Conservation (phyloP, 2,113 vertebrate species). For the Pygathrix nemaeus region DNA sequence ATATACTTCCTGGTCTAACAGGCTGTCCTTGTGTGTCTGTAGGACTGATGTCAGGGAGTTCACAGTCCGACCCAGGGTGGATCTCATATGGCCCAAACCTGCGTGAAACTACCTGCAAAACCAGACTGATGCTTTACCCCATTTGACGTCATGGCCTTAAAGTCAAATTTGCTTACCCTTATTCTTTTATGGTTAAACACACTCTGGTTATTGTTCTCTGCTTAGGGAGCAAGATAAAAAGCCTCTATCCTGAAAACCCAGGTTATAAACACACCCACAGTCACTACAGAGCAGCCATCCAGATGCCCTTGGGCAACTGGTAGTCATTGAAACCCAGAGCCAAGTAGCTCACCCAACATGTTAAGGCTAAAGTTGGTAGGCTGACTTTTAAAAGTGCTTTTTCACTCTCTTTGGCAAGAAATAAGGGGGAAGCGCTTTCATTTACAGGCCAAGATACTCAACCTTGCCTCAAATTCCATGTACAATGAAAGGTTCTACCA, state of each 20-base stretch:
- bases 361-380: neutral
- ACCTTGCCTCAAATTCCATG: neutral
- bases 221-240: slow-evolving; percentile 51
- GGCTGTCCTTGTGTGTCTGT: neutral
- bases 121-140: neutral
- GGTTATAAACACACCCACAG: neutral
- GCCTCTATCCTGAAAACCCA: neutral
- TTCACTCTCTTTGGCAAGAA: slow-evolving; percentile 45
- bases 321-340: neutral
- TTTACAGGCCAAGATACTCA: slow-evolving; percentile 12
- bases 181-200: slow-evolving; percentile 40
- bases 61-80: neutral
- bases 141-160: slow-evolving; percentile 57
- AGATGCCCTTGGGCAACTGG: neutral
- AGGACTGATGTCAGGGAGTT: neutral
- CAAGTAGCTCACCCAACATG: slow-evolving; percentile 49
- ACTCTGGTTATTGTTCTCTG: slow-evolving; percentile 55
- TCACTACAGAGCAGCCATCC: neutral
- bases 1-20: neutral
- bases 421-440: neutral
- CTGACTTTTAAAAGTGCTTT: slow-evolving; percentile 12
- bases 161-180: slow-evolving; percentile 59
- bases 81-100: neutral
- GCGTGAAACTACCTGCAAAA: neutral
- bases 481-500: neutral